Conservation (phyloP, 1,140 invertebrate species). For the Aphis gossypii region DNA sequence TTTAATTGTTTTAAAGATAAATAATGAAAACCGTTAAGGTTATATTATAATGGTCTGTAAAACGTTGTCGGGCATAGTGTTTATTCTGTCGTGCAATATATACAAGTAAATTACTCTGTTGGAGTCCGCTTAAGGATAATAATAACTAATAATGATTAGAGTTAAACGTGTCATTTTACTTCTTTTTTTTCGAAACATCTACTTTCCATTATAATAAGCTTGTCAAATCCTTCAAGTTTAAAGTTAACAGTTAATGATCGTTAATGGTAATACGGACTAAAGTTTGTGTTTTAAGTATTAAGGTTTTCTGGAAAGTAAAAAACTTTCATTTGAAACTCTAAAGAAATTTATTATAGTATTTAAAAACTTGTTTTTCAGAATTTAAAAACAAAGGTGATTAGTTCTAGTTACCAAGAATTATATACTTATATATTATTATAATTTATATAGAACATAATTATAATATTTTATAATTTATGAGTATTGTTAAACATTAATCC, state of each 20-base stretch:
- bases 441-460: background rate
- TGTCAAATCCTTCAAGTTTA: constrained; percentile 1
- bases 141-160: background rate
- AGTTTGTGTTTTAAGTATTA: background rate
- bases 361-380: background rate
- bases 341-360: background rate
- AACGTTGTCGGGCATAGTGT: background rate
- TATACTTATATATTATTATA: background rate
- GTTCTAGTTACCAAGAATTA: background rate
- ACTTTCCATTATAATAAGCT: background rate
- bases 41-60: background rate
- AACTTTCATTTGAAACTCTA: background rate
- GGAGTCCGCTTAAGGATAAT: background rate
- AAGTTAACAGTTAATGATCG: background rate
- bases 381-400: background rate
- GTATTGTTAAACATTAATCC: background rate
- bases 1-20: background rate
- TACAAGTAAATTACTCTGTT: background rate
- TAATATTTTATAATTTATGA: background rate
- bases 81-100: background rate
- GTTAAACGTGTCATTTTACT: background rate
- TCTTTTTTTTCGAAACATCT: background rate
- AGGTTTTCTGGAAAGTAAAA: background rate
- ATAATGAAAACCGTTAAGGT: background rate
- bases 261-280: background rate